Evolutionary conservation across 2,797 vertebrate genomes (phyloP).

Genomic region (Molossus alvarezi): DNA sequence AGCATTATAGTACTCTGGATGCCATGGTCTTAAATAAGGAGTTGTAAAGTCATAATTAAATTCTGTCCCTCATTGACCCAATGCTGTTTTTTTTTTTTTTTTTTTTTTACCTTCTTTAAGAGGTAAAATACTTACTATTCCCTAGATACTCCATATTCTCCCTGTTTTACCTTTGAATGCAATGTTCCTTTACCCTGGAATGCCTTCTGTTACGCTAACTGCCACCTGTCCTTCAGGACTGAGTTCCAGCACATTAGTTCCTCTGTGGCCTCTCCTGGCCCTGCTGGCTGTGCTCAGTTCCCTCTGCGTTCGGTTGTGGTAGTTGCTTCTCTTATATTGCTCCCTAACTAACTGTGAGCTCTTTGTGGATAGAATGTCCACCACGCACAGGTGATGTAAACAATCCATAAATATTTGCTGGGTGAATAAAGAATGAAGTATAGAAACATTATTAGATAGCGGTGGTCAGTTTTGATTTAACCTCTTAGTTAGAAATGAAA

Average conservation of each 20-base stretch:
- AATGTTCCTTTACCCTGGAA: neutral
- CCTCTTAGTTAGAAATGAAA: neutral
- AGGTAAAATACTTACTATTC: neutral
- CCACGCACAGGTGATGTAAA: neutral
- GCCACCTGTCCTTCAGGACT: neutral
- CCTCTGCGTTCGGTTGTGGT: neutral
- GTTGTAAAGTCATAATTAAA: neutral
- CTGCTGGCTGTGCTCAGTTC: neutral
- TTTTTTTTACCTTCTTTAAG: constrained; percentile 15
- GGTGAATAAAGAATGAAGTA: neutral
- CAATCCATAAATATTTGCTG: neutral
- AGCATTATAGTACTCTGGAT: neutral
- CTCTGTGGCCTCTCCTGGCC: neutral
- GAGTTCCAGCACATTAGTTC: neutral
- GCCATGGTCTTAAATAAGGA: neutral
- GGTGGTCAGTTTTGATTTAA: neutral
- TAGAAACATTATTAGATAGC: neutral
- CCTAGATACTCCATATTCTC: neutral
- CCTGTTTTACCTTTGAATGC: neutral
- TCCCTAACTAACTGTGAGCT: neutral
- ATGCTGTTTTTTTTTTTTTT: constrained; percentile 14
- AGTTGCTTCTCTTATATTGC: neutral
- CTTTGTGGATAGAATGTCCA: neutral
- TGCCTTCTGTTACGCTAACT: neutral
- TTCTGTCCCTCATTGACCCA: neutral